Conservation (phyloP, 2,113 vertebrate genomes). For the Coregonus clupeaformis region DNA sequence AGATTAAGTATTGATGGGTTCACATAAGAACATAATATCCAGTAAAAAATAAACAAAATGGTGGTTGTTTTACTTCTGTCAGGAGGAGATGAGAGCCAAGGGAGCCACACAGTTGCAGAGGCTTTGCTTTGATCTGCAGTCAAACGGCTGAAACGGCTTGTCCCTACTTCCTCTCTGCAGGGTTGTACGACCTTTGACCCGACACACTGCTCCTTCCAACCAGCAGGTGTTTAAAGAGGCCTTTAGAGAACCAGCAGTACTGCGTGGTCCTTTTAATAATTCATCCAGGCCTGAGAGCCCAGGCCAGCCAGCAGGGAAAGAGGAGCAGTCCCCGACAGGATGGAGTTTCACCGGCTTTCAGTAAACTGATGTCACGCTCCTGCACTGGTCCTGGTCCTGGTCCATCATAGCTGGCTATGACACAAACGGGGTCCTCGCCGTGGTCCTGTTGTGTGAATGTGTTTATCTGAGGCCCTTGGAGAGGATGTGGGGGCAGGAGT, state of each 20-base stretch:
- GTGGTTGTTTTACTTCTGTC: background rate
- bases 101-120: background rate
- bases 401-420: constrained; percentile 6
- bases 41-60: background rate
- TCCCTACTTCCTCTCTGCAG: background rate
- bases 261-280: background rate
- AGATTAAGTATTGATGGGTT: background rate
- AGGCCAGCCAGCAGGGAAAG: constrained; percentile 7
- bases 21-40: background rate
- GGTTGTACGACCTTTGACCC: background rate
- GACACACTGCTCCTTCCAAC: background rate
- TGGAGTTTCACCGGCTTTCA: constrained; percentile 19
- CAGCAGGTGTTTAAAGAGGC: background rate
- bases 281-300: constrained; percentile 15
- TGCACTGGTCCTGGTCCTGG: background rate
- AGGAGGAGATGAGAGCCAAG: background rate
- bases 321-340: background rate
- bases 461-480: constrained; percentile 33
- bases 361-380: background rate
- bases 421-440: constrained; percentile 9
- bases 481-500: constrained; percentile 41
- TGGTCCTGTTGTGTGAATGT: constrained; percentile 14
- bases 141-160: background rate
- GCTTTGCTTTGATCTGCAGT: background rate
- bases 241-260: background rate